A percentile compares a stretch with the other conserved stretches of the same genome.
These are phyloP conservation scores for Diloba caeruleocephala DNA, from an alignment of 2,888 invertebrate genomes.

Conservation along the genomic window DNA sequence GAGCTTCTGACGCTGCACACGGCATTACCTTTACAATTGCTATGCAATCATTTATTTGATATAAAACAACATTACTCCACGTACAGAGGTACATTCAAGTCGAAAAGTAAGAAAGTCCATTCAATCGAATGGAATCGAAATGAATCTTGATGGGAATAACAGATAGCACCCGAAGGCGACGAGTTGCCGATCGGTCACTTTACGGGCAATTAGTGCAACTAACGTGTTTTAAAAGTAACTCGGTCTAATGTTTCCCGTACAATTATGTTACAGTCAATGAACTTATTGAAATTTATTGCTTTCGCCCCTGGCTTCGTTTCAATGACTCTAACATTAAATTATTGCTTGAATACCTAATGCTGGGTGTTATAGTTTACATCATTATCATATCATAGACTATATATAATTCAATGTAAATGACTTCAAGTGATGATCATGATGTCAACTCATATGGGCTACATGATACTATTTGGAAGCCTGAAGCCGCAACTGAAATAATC, in stretches of 20 bases:
- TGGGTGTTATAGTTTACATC: conserved; percentile 33
- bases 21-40: too few relatives aligned
- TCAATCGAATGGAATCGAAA: too few relatives aligned
- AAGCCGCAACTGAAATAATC: too few relatives aligned
- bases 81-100: not conserved
- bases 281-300: conserved; percentile 43
- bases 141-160: conserved; percentile 14
- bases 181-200: conserved; percentile 36
- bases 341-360: conserved; percentile 22
- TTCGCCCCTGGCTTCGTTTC: conserved; percentile 22
- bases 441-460: too few relatives aligned
- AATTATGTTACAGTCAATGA: conserved; percentile 33
- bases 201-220: conserved; percentile 42
- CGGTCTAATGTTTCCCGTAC: conserved; percentile 23
- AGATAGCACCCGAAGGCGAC: conserved; percentile 31
- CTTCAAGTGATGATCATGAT: too few relatives aligned
- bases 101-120: conserved; percentile 11
- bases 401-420: too few relatives aligned
- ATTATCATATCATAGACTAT: too few relatives aligned
- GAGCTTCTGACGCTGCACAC: too few relatives aligned
- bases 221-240: conserved; percentile 38
- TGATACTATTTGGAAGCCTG: too few relatives aligned
- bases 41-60: too few relatives aligned
- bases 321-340: conserved; percentile 35
- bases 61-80: not conserved